Evolutionary conservation across 2,888 invertebrate species (phyloP).

Genomic region (Thelaira solivaga): DNA sequence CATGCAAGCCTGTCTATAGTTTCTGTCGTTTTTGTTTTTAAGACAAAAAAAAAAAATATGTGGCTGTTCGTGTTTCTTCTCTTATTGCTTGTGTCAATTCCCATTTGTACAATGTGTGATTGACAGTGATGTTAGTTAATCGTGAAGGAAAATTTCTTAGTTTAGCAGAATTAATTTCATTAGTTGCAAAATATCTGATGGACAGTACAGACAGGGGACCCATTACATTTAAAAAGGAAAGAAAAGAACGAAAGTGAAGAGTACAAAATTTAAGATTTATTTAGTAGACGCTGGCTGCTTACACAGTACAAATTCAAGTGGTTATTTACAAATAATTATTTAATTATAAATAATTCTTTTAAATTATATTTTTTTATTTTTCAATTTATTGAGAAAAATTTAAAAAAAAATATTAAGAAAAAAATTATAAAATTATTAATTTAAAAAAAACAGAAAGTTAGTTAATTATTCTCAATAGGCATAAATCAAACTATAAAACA

Average conservation of each 20-base stretch:
- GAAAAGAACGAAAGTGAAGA: background rate
- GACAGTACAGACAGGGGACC: background rate
- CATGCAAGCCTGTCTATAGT: background rate
- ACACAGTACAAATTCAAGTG: too few relatives aligned
- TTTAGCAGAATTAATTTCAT: constrained; percentile 46
- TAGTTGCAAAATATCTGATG: constrained; percentile 14
- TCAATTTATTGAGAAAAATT: too few relatives aligned
- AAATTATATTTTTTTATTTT: too few relatives aligned
- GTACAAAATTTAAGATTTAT: background rate
- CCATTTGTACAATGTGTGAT: constrained; percentile 55
- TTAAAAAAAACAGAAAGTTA: too few relatives aligned
- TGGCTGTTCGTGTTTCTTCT: background rate
- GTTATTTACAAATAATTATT: too few relatives aligned
- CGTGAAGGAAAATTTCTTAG: constrained; percentile 19
- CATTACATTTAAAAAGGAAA: background rate
- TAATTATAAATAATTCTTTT: too few relatives aligned
- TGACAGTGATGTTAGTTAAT: constrained; percentile 52
- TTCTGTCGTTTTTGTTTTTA: background rate
- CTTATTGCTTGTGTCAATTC: constrained; percentile 46
- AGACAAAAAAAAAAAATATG: too few relatives aligned
- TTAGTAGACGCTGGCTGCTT: too few relatives aligned
- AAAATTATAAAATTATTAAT: too few relatives aligned
- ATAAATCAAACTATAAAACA: too few relatives aligned
- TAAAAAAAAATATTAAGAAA: too few relatives aligned
- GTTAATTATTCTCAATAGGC: too few relatives aligned